Percentiles rank a stretch among this genome's conserved stretches.
Evolutionary conservation across 92 coral and sea anemone species (phyloP).

Genomic region (Epizoanthus fatuus): DNA sequence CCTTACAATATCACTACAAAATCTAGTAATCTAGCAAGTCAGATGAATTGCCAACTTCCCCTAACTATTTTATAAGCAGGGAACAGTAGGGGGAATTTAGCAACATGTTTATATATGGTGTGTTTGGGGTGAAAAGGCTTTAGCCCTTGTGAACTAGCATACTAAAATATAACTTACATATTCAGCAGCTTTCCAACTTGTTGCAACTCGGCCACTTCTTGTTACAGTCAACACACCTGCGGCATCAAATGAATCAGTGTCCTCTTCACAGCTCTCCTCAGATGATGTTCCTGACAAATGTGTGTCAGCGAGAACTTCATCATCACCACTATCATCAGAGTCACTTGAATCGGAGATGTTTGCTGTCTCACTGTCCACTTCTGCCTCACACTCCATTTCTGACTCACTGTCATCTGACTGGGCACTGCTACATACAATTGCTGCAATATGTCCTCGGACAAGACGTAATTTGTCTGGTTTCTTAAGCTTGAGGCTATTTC

Average conservation of each 20-base stretch:
- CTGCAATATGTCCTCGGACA: slow-evolving; percentile 27
- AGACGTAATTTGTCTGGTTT: slow-evolving; percentile 25
- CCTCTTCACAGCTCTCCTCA: not conserved
- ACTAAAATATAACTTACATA: slow-evolving; percentile 21
- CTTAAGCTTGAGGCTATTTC: not conserved
- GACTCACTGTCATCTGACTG: not conserved
- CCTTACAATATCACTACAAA: too few species aligned
- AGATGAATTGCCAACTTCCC: too few species aligned
- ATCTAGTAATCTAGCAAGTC: too few species aligned
- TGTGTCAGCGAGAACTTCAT: slow-evolving; percentile 29
- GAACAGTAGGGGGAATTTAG: too few species aligned
- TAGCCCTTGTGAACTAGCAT: too few species aligned
- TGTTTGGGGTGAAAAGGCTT: too few species aligned
- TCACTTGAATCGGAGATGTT: not conserved
- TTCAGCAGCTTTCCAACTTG: slow-evolving; percentile 36
- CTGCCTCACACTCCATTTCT: not conserved
- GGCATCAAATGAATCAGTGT: slow-evolving; percentile 27
- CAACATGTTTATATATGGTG: too few species aligned
- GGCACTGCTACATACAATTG: not conserved
- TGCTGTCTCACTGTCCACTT: not conserved
- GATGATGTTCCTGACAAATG: slow-evolving; percentile 12
- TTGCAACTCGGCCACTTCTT: slow-evolving; percentile 35
- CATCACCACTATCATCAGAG: slow-evolving; percentile 6
- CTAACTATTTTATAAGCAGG: too few species aligned
- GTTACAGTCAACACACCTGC: slow-evolving; percentile 26